phyloP scores from a whole-genome alignment of 2,888 invertebrate genomes.

The Archaeoteleia sp. region DNA sequence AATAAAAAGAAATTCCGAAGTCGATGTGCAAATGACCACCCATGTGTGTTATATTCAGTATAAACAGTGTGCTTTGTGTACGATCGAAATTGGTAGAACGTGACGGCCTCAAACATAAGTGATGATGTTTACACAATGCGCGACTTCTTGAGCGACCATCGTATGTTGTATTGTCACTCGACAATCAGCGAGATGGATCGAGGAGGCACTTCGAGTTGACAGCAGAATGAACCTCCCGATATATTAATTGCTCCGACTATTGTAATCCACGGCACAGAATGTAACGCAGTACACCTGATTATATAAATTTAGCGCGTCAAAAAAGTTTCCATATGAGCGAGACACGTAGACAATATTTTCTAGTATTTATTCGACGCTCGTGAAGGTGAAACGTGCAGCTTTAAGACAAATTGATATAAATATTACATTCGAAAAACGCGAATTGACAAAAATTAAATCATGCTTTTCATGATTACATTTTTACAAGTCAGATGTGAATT shows the following conservation, averaged over 20 bases:
- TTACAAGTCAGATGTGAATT: too few species aligned
- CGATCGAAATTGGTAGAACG: constrained; percentile 19
- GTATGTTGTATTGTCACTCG: constrained; percentile 21
- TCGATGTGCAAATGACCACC: too few species aligned
- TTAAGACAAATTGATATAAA: too few species aligned
- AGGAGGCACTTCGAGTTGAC: constrained; percentile 34
- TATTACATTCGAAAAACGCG: too few species aligned
- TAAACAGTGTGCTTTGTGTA: constrained; percentile 4
- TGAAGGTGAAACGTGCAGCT: too few species aligned
- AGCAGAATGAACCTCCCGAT: constrained; percentile 30
- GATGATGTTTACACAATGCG: constrained; percentile 33
- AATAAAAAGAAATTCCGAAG: too few species aligned
- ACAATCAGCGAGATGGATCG: constrained; percentile 34
- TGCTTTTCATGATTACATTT: too few species aligned
- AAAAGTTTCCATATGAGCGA: too few species aligned
- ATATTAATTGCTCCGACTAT: constrained; percentile 41
- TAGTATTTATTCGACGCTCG: constrained; percentile 9
- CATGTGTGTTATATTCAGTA: not conserved
- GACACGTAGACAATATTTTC: constrained; percentile 3
- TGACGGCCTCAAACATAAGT: constrained; percentile 26
- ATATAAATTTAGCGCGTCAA: constrained; percentile 21
- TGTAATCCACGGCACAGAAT: constrained; percentile 6
- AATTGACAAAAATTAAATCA: too few species aligned
- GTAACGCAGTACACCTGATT: constrained; percentile 14
- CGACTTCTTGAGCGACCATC: constrained; percentile 25